A percentile compares a stretch with the other conserved stretches of the same genome.
Evolutionary conservation across 2,888 invertebrate species (phyloP).

Genomic region (Andrena marginata): DNA sequence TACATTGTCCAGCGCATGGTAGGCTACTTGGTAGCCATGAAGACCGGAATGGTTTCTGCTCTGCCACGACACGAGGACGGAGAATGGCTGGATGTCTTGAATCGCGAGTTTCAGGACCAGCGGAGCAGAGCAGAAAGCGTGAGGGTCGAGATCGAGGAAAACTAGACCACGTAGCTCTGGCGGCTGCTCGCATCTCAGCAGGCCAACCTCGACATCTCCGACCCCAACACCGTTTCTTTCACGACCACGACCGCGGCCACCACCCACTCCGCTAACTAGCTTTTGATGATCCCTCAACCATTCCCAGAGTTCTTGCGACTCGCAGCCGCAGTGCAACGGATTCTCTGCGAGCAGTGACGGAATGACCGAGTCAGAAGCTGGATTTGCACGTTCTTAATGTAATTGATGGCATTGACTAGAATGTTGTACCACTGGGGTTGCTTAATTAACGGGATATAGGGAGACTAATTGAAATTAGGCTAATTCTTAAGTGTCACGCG

Average conservation of each 20-base stretch:
- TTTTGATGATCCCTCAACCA: slow-evolving; percentile 96
- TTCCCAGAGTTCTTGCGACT: slow-evolving; percentile 95
- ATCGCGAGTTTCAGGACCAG: slow-evolving; percentile 94
- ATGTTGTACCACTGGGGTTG: neutral
- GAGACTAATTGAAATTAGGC: neutral
- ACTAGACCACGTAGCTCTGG: slow-evolving; percentile 91
- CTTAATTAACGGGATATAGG: neutral
- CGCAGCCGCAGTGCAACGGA: slow-evolving; percentile 95
- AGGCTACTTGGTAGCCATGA: slow-evolving; percentile 94
- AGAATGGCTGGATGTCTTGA: slow-evolving; percentile 95
- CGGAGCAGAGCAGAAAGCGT: slow-evolving; percentile 94
- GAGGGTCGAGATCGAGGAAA: slow-evolving; percentile 92
- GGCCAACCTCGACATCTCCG: slow-evolving; percentile 78
- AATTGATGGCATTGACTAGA: neutral
- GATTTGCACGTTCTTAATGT: neutral
- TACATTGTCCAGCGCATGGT: slow-evolving; percentile 89
- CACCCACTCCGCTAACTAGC: slow-evolving; percentile 88
- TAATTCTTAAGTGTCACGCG: neutral
- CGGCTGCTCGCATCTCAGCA: slow-evolving; percentile 93
- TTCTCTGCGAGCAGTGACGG: slow-evolving; percentile 88
- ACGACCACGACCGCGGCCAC: slow-evolving; percentile 74
- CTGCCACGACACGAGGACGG: slow-evolving; percentile 95
- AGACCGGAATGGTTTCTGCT: slow-evolving; percentile 94
- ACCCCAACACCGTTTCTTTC: slow-evolving; percentile 75
- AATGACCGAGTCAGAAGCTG: neutral